These are phyloP conservation scores for Brachionus plicatilis DNA, from an alignment of 1,140 invertebrate species.

Conservation along the genomic window DNA sequence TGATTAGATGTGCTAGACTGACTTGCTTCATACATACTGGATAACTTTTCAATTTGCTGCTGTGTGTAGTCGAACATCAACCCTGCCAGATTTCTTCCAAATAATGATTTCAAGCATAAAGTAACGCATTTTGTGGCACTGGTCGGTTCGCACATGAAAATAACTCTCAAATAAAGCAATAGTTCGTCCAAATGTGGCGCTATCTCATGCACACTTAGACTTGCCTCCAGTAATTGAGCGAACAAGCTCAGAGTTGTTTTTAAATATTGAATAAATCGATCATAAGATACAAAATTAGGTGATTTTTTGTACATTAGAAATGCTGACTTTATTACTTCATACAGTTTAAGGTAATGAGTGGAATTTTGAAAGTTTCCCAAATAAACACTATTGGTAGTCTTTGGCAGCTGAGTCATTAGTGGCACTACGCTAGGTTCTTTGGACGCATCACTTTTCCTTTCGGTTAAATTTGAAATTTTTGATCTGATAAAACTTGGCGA, in stretches of 20 bases:
- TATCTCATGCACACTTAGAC: constrained; percentile 67
- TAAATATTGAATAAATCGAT: constrained; percentile 48
- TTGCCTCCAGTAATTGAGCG: constrained; percentile 64
- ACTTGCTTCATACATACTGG: neutral
- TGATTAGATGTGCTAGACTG: neutral
- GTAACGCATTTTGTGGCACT: constrained; percentile 67
- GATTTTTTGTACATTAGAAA: constrained; percentile 69
- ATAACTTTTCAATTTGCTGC: neutral
- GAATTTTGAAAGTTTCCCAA: constrained; percentile 64
- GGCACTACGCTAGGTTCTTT: neutral
- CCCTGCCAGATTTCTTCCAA: constrained; percentile 2
- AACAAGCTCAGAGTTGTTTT: constrained; percentile 69
- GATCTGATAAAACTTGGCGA: constrained; percentile 29
- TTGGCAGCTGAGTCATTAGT: neutral
- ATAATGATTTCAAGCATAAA: constrained; percentile 9
- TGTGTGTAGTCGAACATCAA: constrained; percentile 27
- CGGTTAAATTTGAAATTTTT: constrained; percentile 31
- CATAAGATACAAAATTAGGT: neutral
- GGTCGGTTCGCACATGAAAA: constrained; percentile 67
- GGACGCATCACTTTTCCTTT: neutral
- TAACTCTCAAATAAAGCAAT: constrained; percentile 67
- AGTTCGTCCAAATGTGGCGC: constrained; percentile 73
- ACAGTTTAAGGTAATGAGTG: constrained; percentile 71
- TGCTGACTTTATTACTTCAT: constrained; percentile 67
- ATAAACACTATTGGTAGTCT: constrained; percentile 45